A percentile compares a stretch with the other conserved stretches of the same genome.
phyloP scores from a whole-genome alignment of 2,888 invertebrate genomes.

The Buathra laborator region DNA sequence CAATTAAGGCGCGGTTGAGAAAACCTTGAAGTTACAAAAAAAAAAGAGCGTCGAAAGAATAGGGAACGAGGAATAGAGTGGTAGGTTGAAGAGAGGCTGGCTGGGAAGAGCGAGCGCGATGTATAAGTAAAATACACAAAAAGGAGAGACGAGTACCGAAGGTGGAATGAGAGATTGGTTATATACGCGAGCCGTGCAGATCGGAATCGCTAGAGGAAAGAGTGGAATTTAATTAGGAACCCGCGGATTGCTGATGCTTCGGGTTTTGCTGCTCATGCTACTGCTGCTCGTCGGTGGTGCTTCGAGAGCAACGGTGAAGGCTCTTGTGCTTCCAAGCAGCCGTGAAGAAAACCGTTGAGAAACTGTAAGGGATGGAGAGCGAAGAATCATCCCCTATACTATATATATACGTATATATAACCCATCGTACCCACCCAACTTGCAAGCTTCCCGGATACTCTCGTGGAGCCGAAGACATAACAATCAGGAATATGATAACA shows the following conservation, averaged over 20 bases:
- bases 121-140: constrained; percentile 65
- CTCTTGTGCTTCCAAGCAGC: constrained; percentile 81
- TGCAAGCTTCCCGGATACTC: constrained; percentile 47
- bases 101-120: constrained; percentile 47
- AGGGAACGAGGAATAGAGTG: constrained; percentile 31
- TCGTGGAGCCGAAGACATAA: constrained; percentile 79
- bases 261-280: constrained; percentile 61
- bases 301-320: constrained; percentile 58
- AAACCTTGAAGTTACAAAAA: constrained; percentile 78
- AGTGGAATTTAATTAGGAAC: constrained; percentile 84
- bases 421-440: constrained; percentile 12
- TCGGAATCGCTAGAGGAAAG: constrained; percentile 79
- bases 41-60: constrained; percentile 58
- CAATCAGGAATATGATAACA: constrained; percentile 84
- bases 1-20: constrained; percentile 84
- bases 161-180: constrained; percentile 54
- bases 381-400: constrained; percentile 37
- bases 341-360: constrained; percentile 77
- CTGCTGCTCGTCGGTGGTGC: constrained; percentile 54
- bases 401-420: constrained; percentile 21
- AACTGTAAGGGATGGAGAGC: constrained; percentile 48
- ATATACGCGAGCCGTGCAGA: constrained; percentile 53
- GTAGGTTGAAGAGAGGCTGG: constrained; percentile 7
- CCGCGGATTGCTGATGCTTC: constrained; percentile 69
- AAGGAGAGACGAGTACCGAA: constrained; percentile 45